Base-by-base conservation (phyloP, 1,140 invertebrate genomes). In the Brachionus asplanchnoidis region DNA sequence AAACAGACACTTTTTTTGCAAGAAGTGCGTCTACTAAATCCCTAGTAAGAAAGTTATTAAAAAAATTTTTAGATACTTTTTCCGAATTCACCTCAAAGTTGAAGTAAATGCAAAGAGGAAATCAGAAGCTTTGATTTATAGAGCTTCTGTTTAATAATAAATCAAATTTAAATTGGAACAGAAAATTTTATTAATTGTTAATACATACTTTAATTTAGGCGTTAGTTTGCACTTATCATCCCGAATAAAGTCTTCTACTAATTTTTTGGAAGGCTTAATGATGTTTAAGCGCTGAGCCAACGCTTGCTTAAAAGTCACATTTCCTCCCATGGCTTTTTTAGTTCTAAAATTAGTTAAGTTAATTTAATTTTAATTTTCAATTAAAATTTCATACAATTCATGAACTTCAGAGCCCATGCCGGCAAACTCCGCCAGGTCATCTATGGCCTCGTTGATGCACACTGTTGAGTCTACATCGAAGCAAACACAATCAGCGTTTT, bases 401-500 rank as follows among this genome's bases (percentile, higher is more conserved):
- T 86, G 92, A 23, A 99, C 95, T 90, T 97, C 93, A 68, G 93
- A 92, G 82, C 95, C 96, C 88, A 96, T 96, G 11, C 94, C 94
- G 87, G 95, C 95, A 91, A 94, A 99, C 85, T 94, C 94, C 1
- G 97, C 97, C 56, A 99, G 91, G 89, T 98, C 96, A 89, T 99
- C 97, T 78, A 99, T 95, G 20, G 94, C 97, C 91, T 99, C 97
- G 89, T 98, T 96, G 87, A 92, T 91, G 44, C 97, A 95, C 3
- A 99, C 95, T 0, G 97, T 99, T 0, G 97, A 99, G 90, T 99
- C 97, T 0, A 99, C 96, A 90, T 99, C 97, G 89, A 99, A 98
- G 88, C 96, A 97, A 0, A 99, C 94, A 82, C 95, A 95, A 89
- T 98, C 94, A 0, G 95, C 93, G 17, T 91, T 91, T 85, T 92